Evolutionary conservation across 92 coral and sea anemone genomes (phyloP), one percentile per base, ranked within the genome.

Genomic region (Actinernus sp.): DNA sequence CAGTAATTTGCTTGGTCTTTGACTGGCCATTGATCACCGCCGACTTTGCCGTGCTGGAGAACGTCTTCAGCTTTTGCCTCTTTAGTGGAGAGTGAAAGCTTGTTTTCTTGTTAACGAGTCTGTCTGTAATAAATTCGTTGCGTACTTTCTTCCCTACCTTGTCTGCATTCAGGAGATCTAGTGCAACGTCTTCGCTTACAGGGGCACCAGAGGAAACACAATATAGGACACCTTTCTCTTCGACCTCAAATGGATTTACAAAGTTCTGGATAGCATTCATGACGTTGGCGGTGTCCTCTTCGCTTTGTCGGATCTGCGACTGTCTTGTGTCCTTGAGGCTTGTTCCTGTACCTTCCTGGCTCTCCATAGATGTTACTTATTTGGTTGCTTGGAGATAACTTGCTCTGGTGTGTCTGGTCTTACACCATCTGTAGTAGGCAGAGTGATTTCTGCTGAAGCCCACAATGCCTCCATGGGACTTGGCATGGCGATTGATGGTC

Each of bases 341-440:
- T 34, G 55, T 26, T n/a, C n/a, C n/a, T n/a, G n/a, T n/a, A 70
- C 51, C 25, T 26, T 56, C 78, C 53, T 31, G 33, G 30, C 23
- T 44, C 22, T n/a, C 68, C 55, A 61, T 61, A 13, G n/a, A 26
- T n/a, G 43, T 45, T 27, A 61, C 38, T 51, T 61, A 33, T 23
- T 34, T 61, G 12, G 33, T 61, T 61, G 68, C 68, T 61, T 61
- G 57, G 24, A 38, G 58, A 61, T 30, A 61, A 26, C 77, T 55
- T 55, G 77, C 77, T 69, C 77, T 55, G 31, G 26, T 30, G 19
- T 56, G 56, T 32, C 77, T 25, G 26, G 66, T 54, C n/a, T 16
- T 32, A 54, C 64, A 68, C 76, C 76, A 68, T 43, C 68, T 54
- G 68, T 68, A 16, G 76, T 68, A 55, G 2, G 67, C 76, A 45